phyloP scores from a whole-genome alignment of 2,113 vertebrate species.

The Mustelus asterias region DNA sequence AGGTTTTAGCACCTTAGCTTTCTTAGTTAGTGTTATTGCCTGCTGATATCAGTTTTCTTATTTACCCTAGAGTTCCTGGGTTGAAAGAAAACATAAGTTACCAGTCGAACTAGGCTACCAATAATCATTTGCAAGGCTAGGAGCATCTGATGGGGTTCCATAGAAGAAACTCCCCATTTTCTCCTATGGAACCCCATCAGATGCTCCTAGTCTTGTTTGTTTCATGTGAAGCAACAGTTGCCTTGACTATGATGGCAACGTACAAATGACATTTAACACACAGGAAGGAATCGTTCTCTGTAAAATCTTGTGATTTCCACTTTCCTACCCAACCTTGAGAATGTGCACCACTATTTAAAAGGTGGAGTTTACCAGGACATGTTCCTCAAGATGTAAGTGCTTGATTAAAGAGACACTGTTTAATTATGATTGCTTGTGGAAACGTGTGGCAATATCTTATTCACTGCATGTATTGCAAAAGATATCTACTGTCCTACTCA shows the following conservation, averaged over 20 bases:
- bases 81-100: not conserved
- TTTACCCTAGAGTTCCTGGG: not conserved
- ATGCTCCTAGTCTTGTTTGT: not conserved
- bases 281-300: not conserved
- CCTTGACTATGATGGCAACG: not conserved
- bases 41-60: not conserved
- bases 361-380: not conserved
- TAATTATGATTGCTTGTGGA: not conserved
- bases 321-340: not conserved
- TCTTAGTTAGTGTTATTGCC: not conserved
- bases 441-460: not conserved
- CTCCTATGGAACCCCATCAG: not conserved
- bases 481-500: not conserved
- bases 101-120: not conserved
- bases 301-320: not conserved
- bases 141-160: not conserved
- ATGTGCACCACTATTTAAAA: not conserved
- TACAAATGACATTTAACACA: not conserved
- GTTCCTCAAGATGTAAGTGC: not conserved
- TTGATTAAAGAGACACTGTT: not conserved
- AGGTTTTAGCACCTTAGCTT: not conserved
- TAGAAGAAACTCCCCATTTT: not conserved
- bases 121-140: not conserved
- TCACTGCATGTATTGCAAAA: not conserved
- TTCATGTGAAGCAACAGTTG: not conserved